Base-by-base conservation (phyloP, 2,113 vertebrate species). In the Hucho hucho region DNA sequence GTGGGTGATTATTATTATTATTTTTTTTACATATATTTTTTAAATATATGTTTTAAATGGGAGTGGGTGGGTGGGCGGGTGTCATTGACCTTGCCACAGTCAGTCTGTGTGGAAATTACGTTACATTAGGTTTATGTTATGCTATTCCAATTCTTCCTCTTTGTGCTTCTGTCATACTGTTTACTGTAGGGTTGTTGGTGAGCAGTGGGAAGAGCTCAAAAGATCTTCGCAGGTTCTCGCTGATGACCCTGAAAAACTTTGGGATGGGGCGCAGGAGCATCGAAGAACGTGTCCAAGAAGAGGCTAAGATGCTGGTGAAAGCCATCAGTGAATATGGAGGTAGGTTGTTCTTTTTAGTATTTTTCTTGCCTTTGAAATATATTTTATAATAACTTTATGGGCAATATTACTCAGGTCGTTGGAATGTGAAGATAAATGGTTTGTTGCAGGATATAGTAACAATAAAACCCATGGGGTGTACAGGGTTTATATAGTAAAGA, bases 241-340 rank as follows among this genome's bases (percentile, higher is more conserved):
- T 94, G 47, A 84, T 49, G 12, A 84, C 89, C 6, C 79, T 93
- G 63, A 91, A 87, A 53, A 87, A 92, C 74, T 93, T 94, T 13
- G 90, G 93, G 20, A 93, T 93, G 93, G 92, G 93, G 25, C 90
- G 88, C 18, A 66, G 85, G 56, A 93, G 80, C 76, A 89, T 93
- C 5, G 91, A 94, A 74, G 87, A 89, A 20, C 79, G 80, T 22
- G 91, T 94, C 74, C 85, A 84, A 56, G 91, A 92, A 29, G 93
- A 94, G 68, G 88, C 90, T 0, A 73, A 79, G 25, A 89, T 70
- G 61, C 72, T 94, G 25, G 32, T 93, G 24, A 81, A 89, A 68
- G 85, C 66, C 56, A 61, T 88, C 25, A 12, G 25, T 3, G 76
- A 79, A 16, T 53, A 7, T 65, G 63, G 70, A 81, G 86, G 84